These are phyloP conservation scores for Danio rerio DNA, from an alignment of 2,113 vertebrate genomes.

Conservation along the genomic window DNA sequence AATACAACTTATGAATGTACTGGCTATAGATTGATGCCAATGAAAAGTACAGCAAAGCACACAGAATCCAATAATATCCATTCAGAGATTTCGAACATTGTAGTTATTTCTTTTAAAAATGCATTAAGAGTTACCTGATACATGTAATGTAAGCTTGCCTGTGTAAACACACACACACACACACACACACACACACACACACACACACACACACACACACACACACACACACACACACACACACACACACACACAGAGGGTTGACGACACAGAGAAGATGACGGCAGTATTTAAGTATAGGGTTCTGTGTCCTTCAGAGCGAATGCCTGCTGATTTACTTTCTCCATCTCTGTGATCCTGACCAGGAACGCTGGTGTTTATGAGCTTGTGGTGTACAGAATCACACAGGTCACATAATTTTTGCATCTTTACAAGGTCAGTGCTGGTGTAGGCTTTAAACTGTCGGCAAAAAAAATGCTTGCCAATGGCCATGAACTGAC, in stretches of 20 bases:
- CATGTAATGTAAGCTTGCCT: conserved; percentile 26
- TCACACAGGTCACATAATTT: conserved; percentile 6
- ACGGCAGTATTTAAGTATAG: conserved; percentile 75
- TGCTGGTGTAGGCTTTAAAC: neutral
- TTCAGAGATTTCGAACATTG: neutral
- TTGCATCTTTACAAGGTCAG: neutral
- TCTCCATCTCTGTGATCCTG: conserved; percentile 61
- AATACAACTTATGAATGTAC: neutral
- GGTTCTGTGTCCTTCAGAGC: conserved; percentile 56
- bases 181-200: conserved; percentile 46
- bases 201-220: conserved; percentile 47
- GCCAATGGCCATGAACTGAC: neutral
- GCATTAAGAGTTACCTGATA: conserved; percentile 21
- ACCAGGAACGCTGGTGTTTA: conserved; percentile 26
- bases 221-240: conserved; percentile 45
- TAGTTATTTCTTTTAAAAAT: conserved; percentile 6
- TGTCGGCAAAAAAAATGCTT: neutral
- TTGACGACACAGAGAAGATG: too few relatives aligned
- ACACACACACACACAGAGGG: conserved; percentile 50
- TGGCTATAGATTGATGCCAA: neutral
- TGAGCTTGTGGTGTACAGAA: conserved; percentile 4
- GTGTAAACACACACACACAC: conserved; percentile 45
- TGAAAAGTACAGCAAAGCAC: neutral
- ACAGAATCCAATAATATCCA: neutral
- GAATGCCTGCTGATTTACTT: conserved; percentile 71